These are phyloP conservation scores for Ennomos erosarius DNA, from an alignment of 2,888 invertebrate genomes.

Conservation along the genomic window DNA sequence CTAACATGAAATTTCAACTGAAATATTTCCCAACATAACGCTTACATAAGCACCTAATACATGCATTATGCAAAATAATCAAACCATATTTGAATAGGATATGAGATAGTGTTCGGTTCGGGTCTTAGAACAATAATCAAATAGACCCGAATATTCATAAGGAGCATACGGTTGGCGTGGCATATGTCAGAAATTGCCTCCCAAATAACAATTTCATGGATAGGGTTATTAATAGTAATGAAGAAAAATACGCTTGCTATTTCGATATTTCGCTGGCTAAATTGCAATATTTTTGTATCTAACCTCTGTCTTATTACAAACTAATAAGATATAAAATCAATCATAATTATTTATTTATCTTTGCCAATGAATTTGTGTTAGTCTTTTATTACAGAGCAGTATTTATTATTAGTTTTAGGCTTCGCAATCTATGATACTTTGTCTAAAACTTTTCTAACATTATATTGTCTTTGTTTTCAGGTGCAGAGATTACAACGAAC, in stretches of 20 bases:
- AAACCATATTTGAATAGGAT: constrained; percentile 39
- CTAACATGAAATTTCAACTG: constrained; percentile 5
- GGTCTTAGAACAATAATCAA: constrained; percentile 40
- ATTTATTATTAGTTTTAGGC: too few species aligned
- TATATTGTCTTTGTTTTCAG: too few species aligned
- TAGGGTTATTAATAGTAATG: constrained; percentile 17
- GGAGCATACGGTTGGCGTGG: constrained; percentile 35
- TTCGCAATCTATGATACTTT: too few species aligned
- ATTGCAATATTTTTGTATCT: too few species aligned
- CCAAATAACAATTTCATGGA: constrained; percentile 25
- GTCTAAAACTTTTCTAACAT: too few species aligned
- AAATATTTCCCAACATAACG: constrained; percentile 23
- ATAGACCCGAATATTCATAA: constrained; percentile 45
- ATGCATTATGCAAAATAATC: constrained; percentile 34
- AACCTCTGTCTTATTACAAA: too few species aligned
- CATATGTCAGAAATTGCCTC: constrained; percentile 37
- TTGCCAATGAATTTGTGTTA: too few species aligned
- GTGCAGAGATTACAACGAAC: too few species aligned
- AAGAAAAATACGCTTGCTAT: constrained; percentile 9
- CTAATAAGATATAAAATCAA: too few species aligned
- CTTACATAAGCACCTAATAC: constrained; percentile 29
- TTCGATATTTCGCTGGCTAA: too few species aligned
- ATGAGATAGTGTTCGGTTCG: constrained; percentile 36
- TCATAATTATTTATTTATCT: too few species aligned
- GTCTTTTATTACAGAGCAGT: too few species aligned